Evolutionary conservation across 2,113 vertebrate species (phyloP), one percentile per base, ranked within the genome.

Genomic region (Pleuronectes platessa): DNA sequence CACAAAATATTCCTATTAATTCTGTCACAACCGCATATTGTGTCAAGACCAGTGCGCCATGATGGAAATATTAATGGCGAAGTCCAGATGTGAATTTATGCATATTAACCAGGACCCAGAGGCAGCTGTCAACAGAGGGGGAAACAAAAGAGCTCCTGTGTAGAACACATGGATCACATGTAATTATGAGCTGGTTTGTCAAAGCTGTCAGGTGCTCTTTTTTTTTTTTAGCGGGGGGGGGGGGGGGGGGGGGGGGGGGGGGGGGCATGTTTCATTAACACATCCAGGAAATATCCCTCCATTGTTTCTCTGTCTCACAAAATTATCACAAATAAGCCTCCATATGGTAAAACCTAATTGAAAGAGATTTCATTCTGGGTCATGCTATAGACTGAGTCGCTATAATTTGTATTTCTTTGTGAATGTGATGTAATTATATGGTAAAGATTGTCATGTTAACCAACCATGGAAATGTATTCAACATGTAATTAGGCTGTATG

Each of bases 51-150:
- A 8, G 61, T n/a, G 12, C 61, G 15, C 45, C 51, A 13, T 61
- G 31, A 59, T 60, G 24, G 24, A 71, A 55, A 70, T 76, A 51
- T 76, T 69, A 53, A 61, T 58, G 14, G 17, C 21, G 5, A 24
- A 64, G 23, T 66, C 51, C 20, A 71, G 40, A 56, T 76, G 37
- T 66, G 78, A 71, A 55, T 65, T 1, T 40, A 58, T 53, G 74
- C 58, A 68, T 71, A 76, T 59, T 66, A 79, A 64, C n/a, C 8
- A 76, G 47, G n/a, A 47, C 49, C 74, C 45, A 65, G 74, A 68
- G 71, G 77, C 77, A 74, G 77, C 85, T 87, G 74, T 80, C 74
- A 70, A n/a, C 18, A 35, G n/a, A 71, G 20, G n/a, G 60, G 60
- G 13, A 68, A 82, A 73, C 72, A 58, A 74, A 74, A 59, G 23